Evolutionary conservation across 2,797 vertebrate species (phyloP).

Genomic region (Chelidonichthys spinosus): DNA sequence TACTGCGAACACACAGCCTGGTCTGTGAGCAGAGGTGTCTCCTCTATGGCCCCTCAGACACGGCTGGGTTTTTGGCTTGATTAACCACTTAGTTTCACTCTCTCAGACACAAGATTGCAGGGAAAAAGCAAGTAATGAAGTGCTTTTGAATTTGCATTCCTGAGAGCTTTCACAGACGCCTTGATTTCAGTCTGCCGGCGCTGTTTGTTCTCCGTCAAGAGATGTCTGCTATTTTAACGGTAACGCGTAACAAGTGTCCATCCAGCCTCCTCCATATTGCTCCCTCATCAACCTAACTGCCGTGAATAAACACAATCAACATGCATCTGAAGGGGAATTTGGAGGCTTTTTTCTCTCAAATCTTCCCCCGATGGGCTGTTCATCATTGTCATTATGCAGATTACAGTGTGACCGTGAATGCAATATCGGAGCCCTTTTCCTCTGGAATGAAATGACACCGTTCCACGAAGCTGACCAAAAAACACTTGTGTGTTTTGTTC

Average conservation of each 20-base stretch:
- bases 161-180: constrained; percentile 72
- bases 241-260: constrained; percentile 79
- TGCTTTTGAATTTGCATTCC: constrained; percentile 81
- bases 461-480: constrained; percentile 61
- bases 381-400: constrained; percentile 82
- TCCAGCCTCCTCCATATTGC: constrained; percentile 81
- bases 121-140: constrained; percentile 83
- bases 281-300: constrained; percentile 80
- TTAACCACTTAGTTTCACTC: constrained; percentile 82
- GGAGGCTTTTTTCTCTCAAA: constrained; percentile 72
- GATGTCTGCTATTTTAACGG: constrained; percentile 78
- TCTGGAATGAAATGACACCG: constrained; percentile 45
- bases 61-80: constrained; percentile 75
- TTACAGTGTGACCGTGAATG: constrained; percentile 70
- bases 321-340: constrained; percentile 72
- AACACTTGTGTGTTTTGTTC: constrained; percentile 73
- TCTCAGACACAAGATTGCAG: constrained; percentile 82
- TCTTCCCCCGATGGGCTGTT: constrained; percentile 67
- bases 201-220: constrained; percentile 77
- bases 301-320: constrained; percentile 83
- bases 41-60: constrained; percentile 69
- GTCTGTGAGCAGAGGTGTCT: constrained; percentile 55
- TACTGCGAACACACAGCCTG: constrained; percentile 14
- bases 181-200: constrained; percentile 77
- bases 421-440: constrained; percentile 46